Evolutionary conservation across 2,113 vertebrate species (phyloP).

Genomic region (Micronycteris hirsuta): DNA sequence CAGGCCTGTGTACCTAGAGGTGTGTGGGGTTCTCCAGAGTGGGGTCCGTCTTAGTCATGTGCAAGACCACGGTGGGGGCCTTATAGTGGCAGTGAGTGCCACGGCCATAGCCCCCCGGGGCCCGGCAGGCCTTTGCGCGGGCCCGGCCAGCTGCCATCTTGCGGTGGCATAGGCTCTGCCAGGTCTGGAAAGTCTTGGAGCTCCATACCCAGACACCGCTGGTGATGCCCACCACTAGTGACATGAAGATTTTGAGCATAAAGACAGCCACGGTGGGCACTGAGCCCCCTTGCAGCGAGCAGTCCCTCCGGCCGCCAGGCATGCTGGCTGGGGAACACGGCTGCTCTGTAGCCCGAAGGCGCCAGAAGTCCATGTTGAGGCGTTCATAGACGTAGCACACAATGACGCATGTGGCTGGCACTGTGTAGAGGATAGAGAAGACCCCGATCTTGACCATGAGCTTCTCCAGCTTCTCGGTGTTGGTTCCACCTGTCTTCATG

Average conservation of each 20-base stretch:
- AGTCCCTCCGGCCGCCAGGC: slow-evolving; percentile 84
- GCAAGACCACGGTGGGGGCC: slow-evolving; percentile 90
- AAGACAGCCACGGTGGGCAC: slow-evolving; percentile 96
- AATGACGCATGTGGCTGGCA: slow-evolving; percentile 97
- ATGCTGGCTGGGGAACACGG: slow-evolving; percentile 80
- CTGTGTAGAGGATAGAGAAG: slow-evolving; percentile 97
- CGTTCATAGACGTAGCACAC: slow-evolving; percentile 98
- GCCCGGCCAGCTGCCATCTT: slow-evolving; percentile 89
- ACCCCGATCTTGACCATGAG: slow-evolving; percentile 98
- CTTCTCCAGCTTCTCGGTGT: slow-evolving; percentile 98
- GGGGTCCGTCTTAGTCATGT: slow-evolving; percentile 94
- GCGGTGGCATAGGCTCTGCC: slow-evolving; percentile 95
- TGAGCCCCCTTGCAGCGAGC: slow-evolving; percentile 87
- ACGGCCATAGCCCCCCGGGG: slow-evolving; percentile 84
- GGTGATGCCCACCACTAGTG: slow-evolving; percentile 97
- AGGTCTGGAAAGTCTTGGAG: slow-evolving; percentile 98
- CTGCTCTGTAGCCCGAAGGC: slow-evolving; percentile 86
- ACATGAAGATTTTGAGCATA: slow-evolving; percentile 99
- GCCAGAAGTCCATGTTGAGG: slow-evolving; percentile 96
- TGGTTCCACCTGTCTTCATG: slow-evolving; percentile 97
- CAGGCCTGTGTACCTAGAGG: slow-evolving; percentile 79
- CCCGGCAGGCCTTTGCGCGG: slow-evolving; percentile 88
- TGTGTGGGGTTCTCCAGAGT: slow-evolving; percentile 94
- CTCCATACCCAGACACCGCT: slow-evolving; percentile 99
- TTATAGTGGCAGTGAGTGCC: slow-evolving; percentile 94